Evolutionary conservation across 2,113 vertebrate species (phyloP).

Genomic region (Poecilia latipinna): DNA sequence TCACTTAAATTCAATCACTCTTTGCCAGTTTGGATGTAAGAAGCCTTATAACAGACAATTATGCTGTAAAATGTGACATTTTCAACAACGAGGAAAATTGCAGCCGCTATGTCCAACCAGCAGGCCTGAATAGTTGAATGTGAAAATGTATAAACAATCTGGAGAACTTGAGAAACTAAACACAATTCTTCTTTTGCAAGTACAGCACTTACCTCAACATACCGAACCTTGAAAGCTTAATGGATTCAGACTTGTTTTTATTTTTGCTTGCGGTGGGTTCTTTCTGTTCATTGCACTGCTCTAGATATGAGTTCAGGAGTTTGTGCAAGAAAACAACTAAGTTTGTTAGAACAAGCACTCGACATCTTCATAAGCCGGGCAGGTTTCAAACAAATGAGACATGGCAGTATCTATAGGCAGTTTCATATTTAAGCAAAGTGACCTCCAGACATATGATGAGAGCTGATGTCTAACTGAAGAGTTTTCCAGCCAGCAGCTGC

Average conservation of each 20-base stretch:
- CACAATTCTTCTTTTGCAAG: constrained; percentile 20
- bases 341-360: constrained; percentile 42
- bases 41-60: constrained; percentile 32
- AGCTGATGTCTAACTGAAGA: background rate
- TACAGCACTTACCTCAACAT: constrained; percentile 37
- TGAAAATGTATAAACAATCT: constrained; percentile 39
- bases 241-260: constrained; percentile 50
- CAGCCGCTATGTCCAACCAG: constrained; percentile 2
- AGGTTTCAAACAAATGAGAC: constrained; percentile 42
- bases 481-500: background rate
- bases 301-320: constrained; percentile 16
- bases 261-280: constrained; percentile 29
- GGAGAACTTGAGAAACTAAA: constrained; percentile 30
- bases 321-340: constrained; percentile 34
- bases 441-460: constrained; percentile 31
- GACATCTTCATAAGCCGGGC: constrained; percentile 37
- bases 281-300: constrained; percentile 41
- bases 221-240: constrained; percentile 45
- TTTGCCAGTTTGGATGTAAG: constrained; percentile 21
- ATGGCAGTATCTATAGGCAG: constrained; percentile 39
- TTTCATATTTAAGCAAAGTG: constrained; percentile 18
- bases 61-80: constrained; percentile 49
- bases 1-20: constrained; percentile 44
- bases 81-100: constrained; percentile 29
- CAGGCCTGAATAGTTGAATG: background rate